phyloP scores from a whole-genome alignment of 2,113 vertebrate genomes.

The Saimiri boliviensis region DNA sequence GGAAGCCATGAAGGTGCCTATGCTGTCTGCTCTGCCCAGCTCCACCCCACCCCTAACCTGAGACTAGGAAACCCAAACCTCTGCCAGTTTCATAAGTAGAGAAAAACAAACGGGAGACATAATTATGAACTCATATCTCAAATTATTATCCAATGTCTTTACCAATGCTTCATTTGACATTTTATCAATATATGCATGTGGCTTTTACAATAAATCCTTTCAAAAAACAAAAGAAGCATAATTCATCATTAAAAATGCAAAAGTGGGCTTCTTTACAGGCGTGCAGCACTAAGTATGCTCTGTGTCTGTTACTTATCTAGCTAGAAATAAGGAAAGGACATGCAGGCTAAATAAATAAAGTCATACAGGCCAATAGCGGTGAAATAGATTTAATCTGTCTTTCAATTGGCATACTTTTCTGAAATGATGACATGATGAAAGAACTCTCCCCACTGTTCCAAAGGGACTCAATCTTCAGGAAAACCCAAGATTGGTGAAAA shows the following conservation, averaged over 20 bases:
- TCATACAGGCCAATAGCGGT: neutral
- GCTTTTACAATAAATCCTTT: neutral
- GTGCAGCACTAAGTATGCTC: neutral
- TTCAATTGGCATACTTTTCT: neutral
- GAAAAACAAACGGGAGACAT: neutral
- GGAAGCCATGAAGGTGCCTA: neutral
- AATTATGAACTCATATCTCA: neutral
- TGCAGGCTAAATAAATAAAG: neutral
- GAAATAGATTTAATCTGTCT: neutral
- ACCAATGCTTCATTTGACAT: neutral
- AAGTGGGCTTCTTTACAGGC: neutral
- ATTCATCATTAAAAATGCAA: neutral
- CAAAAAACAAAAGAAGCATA: neutral
- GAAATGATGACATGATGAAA: neutral
- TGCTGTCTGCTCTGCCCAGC: neutral
- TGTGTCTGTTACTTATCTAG: neutral
- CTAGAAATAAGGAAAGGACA: neutral
- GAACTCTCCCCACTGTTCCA: neutral
- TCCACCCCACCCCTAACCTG: neutral
- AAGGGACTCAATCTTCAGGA: neutral
- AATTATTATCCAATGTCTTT: neutral
- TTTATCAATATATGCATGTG: neutral
- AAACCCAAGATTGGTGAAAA: neutral
- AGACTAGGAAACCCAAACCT: neutral
- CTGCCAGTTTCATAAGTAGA: neutral